These are phyloP conservation scores for Hemiscyllium ocellatum DNA, from an alignment of 2,113 vertebrate genomes.

Conservation along the genomic window DNA sequence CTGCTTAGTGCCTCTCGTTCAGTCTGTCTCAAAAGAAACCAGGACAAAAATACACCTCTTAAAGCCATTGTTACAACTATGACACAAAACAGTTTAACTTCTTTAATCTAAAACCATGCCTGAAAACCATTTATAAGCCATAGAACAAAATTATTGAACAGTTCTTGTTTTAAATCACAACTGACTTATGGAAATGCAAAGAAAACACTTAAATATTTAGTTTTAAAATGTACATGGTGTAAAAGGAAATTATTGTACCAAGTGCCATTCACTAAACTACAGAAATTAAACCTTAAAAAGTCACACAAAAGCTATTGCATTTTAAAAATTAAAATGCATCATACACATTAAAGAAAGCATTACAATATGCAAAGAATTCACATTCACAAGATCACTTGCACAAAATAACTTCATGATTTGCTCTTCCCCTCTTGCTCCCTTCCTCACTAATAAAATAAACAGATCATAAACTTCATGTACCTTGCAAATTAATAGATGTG, in stretches of 20 bases:
- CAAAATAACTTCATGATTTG: not conserved
- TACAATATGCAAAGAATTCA: not conserved
- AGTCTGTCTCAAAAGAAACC: too few species aligned
- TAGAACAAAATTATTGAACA: not conserved
- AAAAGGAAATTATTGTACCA: not conserved
- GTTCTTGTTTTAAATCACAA: not conserved
- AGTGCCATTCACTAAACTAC: not conserved
- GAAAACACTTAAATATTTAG: not conserved
- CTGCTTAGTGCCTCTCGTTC: too few species aligned
- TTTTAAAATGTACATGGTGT: not conserved
- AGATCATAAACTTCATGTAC: not conserved
- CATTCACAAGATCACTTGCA: not conserved
- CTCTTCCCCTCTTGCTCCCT: not conserved
- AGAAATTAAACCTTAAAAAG: not conserved
- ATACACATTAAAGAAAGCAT: not conserved
- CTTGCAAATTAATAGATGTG: not conserved
- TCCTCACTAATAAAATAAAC: not conserved
- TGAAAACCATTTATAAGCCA: not conserved
- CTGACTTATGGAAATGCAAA: not conserved
- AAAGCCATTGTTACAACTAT: too few species aligned
- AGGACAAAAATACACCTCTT: too few species aligned
- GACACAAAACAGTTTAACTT: conserved; percentile 12
- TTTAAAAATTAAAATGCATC: not conserved
- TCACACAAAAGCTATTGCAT: not conserved
- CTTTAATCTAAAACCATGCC: not conserved